Percentiles rank a stretch among this genome's conserved stretches.
These are phyloP conservation scores for Pseudorectes ferrugineus DNA, from an alignment of 2,113 vertebrate genomes.

Conservation along the genomic window DNA sequence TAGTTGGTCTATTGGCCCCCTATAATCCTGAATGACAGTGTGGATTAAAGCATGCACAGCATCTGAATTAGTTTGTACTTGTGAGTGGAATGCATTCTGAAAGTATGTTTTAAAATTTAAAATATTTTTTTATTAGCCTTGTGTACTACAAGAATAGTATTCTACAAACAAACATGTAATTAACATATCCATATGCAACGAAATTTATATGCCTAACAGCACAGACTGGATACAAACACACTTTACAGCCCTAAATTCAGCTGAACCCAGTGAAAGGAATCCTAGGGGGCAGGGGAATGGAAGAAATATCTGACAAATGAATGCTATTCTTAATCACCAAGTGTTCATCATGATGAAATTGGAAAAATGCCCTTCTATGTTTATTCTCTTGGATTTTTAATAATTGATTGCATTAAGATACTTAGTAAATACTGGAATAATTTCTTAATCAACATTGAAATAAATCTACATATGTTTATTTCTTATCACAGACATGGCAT, in stretches of 20 bases:
- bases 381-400: not conserved
- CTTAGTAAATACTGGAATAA: not conserved
- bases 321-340: not conserved
- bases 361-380: not conserved
- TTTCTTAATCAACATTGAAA: not conserved
- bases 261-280: not conserved
- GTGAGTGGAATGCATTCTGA: not conserved
- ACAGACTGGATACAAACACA: not conserved
- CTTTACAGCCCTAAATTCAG: not conserved
- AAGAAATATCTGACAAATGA: not conserved
- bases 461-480: not conserved
- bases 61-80: slow-evolving; percentile 14
- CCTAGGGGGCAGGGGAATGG: not conserved
- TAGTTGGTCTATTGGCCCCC: not conserved
- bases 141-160: not conserved
- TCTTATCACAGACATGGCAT: not conserved
- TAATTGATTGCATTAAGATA: not conserved
- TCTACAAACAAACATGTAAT: not conserved
- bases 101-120: not conserved
- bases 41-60: not conserved
- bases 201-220: not conserved
- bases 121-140: not conserved
- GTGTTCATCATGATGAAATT: not conserved
- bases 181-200: not conserved
- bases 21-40: slow-evolving; percentile 39